These are phyloP conservation scores for Myotis yumanensis DNA, from an alignment of 2,113 vertebrate genomes.

Conservation along the genomic window DNA sequence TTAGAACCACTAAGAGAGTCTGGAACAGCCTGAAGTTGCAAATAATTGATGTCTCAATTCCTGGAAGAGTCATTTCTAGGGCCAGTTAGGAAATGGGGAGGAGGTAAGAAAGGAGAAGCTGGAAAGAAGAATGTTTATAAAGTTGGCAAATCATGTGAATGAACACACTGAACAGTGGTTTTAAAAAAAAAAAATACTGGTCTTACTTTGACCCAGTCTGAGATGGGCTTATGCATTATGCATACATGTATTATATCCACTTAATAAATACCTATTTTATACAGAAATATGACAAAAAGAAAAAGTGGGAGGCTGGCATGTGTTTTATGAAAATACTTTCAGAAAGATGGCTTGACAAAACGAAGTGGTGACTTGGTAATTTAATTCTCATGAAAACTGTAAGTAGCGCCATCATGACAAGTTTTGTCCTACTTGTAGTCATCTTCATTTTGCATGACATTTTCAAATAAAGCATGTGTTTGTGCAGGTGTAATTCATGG, in stretches of 20 bases:
- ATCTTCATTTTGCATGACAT: not conserved
- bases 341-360: not conserved
- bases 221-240: not conserved
- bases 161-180: not conserved
- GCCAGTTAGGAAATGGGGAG: constrained; percentile 5
- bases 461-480: not conserved
- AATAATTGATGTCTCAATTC: constrained; percentile 30
- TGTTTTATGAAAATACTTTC: not conserved
- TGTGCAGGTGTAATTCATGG: not conserved
- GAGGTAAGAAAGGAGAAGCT: not conserved
- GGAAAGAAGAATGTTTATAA: not conserved
- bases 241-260: not conserved
- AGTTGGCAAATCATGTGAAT: not conserved
- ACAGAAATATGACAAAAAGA: not conserved
- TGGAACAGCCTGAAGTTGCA: not conserved
- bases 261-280: not conserved
- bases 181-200: not conserved
- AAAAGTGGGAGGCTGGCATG: not conserved
- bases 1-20: constrained; percentile 21
- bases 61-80: constrained; percentile 37
- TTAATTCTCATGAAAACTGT: not conserved
- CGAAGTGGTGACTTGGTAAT: not conserved
- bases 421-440: not conserved
- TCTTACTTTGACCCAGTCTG: not conserved
- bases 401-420: not conserved